Evolutionary conservation across 1,140 invertebrate species (phyloP).

Genomic region (Cydia splendana): DNA sequence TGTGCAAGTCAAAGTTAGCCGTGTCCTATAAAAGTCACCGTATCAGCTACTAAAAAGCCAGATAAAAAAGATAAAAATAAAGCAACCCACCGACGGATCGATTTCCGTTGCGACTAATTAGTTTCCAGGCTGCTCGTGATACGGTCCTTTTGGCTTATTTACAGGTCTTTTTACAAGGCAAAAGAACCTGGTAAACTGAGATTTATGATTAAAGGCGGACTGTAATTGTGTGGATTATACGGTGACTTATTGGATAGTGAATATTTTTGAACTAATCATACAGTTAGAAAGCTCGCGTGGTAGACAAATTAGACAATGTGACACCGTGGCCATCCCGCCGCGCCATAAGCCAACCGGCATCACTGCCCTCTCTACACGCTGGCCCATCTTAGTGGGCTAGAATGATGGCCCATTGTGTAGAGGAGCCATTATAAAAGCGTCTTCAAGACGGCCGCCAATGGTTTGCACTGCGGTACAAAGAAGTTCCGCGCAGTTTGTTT

Average conservation of each 20-base stretch:
- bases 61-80: conserved; percentile 14
- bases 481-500: background rate
- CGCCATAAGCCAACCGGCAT: no score
- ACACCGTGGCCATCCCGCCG: no score
- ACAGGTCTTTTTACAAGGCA: background rate
- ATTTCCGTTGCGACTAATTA: conserved; percentile 21
- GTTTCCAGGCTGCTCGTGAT: conserved; percentile 16
- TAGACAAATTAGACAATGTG: no score
- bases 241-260: background rate
- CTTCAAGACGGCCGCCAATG: no score
- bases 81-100: conserved; percentile 5
- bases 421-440: no score
- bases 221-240: background rate
- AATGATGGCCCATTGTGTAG: no score
- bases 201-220: background rate
- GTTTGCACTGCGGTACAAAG: no score
- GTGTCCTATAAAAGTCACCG: background rate
- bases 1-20: background rate
- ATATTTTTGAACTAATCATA: no score
- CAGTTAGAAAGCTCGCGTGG: no score
- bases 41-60: conserved; percentile 9
- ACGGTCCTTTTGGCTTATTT: conserved; percentile 18
- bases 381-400: no score
- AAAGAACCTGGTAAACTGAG: background rate
- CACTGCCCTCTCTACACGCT: no score